Evolutionary conservation across 2,888 invertebrate species (phyloP).

Genomic region (Punctoribates punctum): DNA sequence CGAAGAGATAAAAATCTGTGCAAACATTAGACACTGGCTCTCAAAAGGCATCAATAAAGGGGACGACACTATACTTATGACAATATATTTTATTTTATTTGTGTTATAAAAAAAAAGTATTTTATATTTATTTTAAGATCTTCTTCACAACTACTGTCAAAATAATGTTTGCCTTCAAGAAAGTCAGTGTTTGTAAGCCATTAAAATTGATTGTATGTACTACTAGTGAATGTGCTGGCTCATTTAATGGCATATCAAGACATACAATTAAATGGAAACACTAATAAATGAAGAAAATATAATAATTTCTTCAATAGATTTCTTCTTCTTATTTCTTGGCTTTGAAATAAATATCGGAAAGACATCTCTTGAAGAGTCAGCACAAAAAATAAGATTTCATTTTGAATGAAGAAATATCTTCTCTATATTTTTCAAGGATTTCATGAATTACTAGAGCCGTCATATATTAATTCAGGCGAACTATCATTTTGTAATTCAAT

Average conservation of each 20-base stretch:
- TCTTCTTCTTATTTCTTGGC: background rate
- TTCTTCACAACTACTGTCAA: slow-evolving; percentile 24
- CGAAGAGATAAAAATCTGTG: background rate
- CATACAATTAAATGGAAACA: slow-evolving; percentile 1
- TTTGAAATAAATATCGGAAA: background rate
- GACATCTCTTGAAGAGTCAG: no score
- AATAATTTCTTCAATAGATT: background rate
- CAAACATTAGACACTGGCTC: background rate
- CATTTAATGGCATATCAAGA: slow-evolving; percentile 2
- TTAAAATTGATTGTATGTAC: slow-evolving; percentile 24
- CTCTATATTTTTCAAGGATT: slow-evolving; percentile 11
- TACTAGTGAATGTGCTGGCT: background rate
- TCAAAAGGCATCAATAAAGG: background rate
- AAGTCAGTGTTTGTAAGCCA: slow-evolving; percentile 2
- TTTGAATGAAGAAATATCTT: background rate
- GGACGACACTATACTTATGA: background rate
- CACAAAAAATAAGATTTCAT: background rate
- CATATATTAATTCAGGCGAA: background rate
- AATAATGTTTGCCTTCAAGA: background rate
- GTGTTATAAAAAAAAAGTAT: background rate
- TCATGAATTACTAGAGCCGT: slow-evolving; percentile 12
- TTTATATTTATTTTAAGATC: slow-evolving; percentile 1
- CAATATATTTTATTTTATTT: background rate
- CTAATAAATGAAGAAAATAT: background rate
- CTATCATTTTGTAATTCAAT: slow-evolving; percentile 10